phyloP scores from a whole-genome alignment of 2,888 invertebrate genomes.

The Drosophila neotestacea region DNA sequence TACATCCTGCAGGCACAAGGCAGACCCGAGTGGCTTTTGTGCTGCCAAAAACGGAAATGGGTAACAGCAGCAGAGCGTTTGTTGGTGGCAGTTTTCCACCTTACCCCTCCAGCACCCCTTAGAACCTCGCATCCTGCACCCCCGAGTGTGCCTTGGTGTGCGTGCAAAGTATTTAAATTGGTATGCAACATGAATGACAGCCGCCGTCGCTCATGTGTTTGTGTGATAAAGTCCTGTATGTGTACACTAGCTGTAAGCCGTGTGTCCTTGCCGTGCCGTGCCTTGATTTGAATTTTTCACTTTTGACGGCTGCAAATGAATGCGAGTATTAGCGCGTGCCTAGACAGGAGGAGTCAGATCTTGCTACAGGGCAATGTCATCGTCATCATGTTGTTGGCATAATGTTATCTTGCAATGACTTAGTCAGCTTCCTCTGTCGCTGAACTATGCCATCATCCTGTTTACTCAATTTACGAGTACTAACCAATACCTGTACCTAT shows the following conservation, averaged over 20 bases:
- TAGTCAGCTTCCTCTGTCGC: constrained; percentile 50
- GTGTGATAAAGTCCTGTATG: constrained; percentile 63
- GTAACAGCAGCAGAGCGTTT: constrained; percentile 68
- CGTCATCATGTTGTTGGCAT: constrained; percentile 31
- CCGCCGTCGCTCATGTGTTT: constrained; percentile 68
- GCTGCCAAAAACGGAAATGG: constrained; percentile 79
- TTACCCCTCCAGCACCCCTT: neutral
- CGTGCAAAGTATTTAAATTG: constrained; percentile 76
- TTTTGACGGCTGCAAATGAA: constrained; percentile 72
- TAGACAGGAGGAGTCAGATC: constrained; percentile 25
- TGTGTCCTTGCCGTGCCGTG: constrained; percentile 55
- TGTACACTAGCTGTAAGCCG: constrained; percentile 3
- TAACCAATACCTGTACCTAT: constrained; percentile 7
- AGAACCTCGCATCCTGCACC: neutral
- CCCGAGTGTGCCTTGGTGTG: constrained; percentile 33
- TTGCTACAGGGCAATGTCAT: constrained; percentile 33
- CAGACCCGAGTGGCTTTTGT: constrained; percentile 72
- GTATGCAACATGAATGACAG: constrained; percentile 81
- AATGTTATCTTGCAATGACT: constrained; percentile 70
- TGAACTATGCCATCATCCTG: constrained; percentile 50
- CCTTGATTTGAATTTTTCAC: constrained; percentile 75
- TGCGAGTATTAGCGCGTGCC: constrained; percentile 72
- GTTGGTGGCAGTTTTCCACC: constrained; percentile 17
- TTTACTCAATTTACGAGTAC: constrained; percentile 53
- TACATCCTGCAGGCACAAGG: constrained; percentile 75